Percentiles rank a stretch among this genome's conserved stretches.
phyloP scores from a whole-genome alignment of 2,888 invertebrate genomes.

The Euspilapteryx auroguttella region DNA sequence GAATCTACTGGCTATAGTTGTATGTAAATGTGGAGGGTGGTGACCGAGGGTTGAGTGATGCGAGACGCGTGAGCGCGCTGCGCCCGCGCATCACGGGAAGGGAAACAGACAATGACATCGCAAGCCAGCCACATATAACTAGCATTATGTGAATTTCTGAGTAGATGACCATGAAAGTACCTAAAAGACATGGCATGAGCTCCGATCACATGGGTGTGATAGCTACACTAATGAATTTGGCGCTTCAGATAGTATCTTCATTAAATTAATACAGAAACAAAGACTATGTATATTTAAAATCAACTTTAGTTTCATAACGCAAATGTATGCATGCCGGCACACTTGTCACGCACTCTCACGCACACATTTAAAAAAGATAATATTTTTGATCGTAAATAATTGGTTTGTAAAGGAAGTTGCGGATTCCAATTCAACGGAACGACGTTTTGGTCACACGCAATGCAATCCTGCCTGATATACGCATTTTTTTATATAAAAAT shows the following conservation, averaged over 20 bases:
- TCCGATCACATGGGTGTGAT: too few relatives aligned
- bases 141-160: too few relatives aligned
- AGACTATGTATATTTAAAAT: too few relatives aligned
- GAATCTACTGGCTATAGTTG: conserved; percentile 28
- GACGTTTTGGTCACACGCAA: conserved; percentile 29
- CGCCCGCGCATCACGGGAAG: conserved; percentile 18
- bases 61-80: conserved; percentile 52
- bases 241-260: too few relatives aligned
- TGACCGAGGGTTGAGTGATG: conserved; percentile 49
- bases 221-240: too few relatives aligned
- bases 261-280: too few relatives aligned
- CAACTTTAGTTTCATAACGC: too few relatives aligned
- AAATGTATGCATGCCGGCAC: conserved; percentile 5
- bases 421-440: conserved; percentile 32
- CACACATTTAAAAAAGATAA: conserved; percentile 19
- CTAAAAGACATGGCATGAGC: too few relatives aligned
- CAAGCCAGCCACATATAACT: too few relatives aligned
- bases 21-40: conserved; percentile 49
- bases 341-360: conserved; percentile 21
- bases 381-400: conserved; percentile 23
- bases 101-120: not conserved
- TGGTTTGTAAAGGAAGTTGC: conserved; percentile 41
- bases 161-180: too few relatives aligned
- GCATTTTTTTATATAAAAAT: conserved; percentile 1
- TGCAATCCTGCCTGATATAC: conserved; percentile 7